phyloP scores from a whole-genome alignment of 2,797 vertebrate genomes.

The Centropyge bicolor region DNA sequence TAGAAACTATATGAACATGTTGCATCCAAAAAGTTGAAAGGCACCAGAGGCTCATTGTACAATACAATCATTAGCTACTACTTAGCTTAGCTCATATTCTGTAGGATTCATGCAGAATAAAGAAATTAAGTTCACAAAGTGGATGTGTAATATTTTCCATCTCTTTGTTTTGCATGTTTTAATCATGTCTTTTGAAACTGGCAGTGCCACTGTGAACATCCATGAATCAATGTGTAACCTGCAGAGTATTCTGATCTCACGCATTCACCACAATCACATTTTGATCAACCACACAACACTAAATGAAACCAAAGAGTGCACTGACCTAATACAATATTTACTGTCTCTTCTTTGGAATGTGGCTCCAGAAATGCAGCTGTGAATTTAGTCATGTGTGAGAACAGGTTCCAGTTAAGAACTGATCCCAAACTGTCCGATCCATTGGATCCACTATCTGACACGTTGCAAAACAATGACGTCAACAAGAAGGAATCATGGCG shows the following conservation, averaged over 20 bases:
- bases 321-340: conserved; percentile 2
- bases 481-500: too few relatives aligned
- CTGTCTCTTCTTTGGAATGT: conserved; percentile 14
- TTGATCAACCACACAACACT: neutral
- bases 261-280: neutral
- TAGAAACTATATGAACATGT: too few relatives aligned
- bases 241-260: neutral
- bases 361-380: conserved; percentile 25
- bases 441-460: too few relatives aligned
- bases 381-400: conserved; percentile 43
- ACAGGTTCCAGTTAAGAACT: too few relatives aligned
- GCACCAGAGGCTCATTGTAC: neutral
- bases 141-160: neutral
- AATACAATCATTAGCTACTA: neutral
- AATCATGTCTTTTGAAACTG: neutral
- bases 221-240: neutral
- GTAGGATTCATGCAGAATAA: neutral
- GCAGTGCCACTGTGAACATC: neutral
- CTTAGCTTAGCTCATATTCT: neutral
- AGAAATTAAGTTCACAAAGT: neutral
- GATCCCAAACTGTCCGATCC: too few relatives aligned
- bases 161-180: neutral
- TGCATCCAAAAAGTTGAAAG: neutral
- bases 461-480: too few relatives aligned
- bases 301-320: neutral